phyloP scores from a whole-genome alignment of 1,140 invertebrate genomes.

The Maniola jurtina region DNA sequence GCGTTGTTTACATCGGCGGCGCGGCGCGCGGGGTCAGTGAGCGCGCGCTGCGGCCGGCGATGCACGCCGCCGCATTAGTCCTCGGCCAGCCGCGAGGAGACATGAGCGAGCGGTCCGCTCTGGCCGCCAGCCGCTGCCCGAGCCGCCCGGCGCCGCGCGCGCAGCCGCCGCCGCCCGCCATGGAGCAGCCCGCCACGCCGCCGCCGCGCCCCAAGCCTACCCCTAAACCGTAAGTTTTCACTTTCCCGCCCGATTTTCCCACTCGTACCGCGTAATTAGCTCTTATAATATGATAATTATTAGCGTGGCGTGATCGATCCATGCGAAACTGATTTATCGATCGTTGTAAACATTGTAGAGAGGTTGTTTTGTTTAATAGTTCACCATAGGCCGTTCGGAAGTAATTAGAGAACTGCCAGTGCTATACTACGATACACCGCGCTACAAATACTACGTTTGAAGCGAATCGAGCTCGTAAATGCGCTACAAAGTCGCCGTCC shows the following conservation, averaged over 20 bases:
- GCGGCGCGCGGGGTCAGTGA: constrained; percentile 49
- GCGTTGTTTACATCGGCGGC: constrained; percentile 53
- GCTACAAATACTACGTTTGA: neutral
- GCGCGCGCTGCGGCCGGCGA: constrained; percentile 50
- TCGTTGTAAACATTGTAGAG: constrained; percentile 21
- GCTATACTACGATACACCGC: neutral
- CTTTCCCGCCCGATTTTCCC: no score
- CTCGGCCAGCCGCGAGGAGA: constrained; percentile 21
- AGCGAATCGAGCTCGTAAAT: neutral
- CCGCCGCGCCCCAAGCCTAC: constrained; percentile 20
- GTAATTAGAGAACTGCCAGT: no score
- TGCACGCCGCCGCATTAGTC: constrained; percentile 55
- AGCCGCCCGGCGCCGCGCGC: constrained; percentile 26
- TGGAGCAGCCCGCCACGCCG: constrained; percentile 15
- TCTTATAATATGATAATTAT: constrained; percentile 25
- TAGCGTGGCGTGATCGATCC: constrained; percentile 19
- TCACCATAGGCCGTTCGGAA: constrained; percentile 21
- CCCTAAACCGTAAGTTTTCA: constrained; percentile 38
- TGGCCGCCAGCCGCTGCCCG: constrained; percentile 39
- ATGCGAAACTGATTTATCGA: constrained; percentile 20
- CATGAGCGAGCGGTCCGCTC: constrained; percentile 52
- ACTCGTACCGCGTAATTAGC: no score
- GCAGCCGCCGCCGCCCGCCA: constrained; percentile 18
- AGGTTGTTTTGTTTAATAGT: constrained; percentile 22
- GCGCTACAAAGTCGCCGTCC: neutral